A percentile compares a stretch with the other conserved stretches of the same genome.
phyloP scores from a whole-genome alignment of 2,113 vertebrate species.

The Cyphomyrus discorhynchus region DNA sequence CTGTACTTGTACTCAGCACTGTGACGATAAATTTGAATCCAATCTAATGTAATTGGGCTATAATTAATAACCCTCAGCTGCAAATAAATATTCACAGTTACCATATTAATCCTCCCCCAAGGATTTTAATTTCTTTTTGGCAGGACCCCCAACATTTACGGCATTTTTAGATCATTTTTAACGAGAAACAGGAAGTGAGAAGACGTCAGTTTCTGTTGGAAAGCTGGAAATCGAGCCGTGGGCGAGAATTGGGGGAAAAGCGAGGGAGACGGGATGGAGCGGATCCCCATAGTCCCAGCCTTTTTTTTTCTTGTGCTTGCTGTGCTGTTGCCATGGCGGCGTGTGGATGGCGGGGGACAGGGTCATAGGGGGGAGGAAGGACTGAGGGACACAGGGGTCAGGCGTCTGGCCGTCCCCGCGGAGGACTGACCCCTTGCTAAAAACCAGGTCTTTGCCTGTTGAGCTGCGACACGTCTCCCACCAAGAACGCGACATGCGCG shows the following conservation, averaged over 20 bases:
- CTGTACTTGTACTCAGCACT: not conserved
- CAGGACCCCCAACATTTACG: not conserved
- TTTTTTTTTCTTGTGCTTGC: not conserved
- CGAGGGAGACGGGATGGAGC: too few species aligned
- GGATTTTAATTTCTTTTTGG: not conserved
- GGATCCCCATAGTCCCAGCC: not conserved
- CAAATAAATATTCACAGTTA: not conserved
- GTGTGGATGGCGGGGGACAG: not conserved
- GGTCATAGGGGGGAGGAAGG: not conserved
- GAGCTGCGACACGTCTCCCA: not conserved
- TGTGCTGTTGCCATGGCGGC: not conserved
- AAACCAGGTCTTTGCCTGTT: constrained; percentile 15
- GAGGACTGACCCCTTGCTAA: constrained; percentile 17
- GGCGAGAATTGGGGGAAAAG: not conserved
- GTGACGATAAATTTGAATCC: not conserved
- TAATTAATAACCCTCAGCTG: not conserved
- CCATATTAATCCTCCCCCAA: not conserved
- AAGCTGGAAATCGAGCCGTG: constrained; percentile 23
- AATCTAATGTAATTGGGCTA: not conserved
- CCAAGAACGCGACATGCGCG: not conserved
- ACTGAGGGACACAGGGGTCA: not conserved
- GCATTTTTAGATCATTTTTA: not conserved
- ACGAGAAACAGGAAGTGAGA: not conserved
- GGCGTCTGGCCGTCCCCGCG: not conserved
- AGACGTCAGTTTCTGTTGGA: constrained; percentile 6